Evolutionary conservation across 2,797 vertebrate genomes (phyloP).

Genomic region (Coreius guichenoti): DNA sequence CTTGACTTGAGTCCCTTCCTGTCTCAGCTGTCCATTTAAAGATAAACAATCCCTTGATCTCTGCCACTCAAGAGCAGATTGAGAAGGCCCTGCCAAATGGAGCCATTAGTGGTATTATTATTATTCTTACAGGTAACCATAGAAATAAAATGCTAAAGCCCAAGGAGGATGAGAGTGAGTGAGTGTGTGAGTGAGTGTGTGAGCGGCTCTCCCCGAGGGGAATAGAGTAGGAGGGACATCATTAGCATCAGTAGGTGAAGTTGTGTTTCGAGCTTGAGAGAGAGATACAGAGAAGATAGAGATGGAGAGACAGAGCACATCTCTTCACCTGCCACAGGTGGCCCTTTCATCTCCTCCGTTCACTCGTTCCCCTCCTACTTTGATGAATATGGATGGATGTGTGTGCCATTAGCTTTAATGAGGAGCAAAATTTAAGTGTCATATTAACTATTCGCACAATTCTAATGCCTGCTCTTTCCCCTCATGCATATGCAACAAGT

Average conservation of each 20-base stretch:
- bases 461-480: constrained; percentile 59
- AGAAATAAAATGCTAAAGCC: constrained; percentile 61
- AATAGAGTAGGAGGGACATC: constrained; percentile 50
- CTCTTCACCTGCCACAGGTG: constrained; percentile 78
- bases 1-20: constrained; percentile 42
- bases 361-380: constrained; percentile 57
- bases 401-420: constrained; percentile 62
- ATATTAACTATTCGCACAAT: constrained; percentile 65
- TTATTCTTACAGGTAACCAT: constrained; percentile 60
- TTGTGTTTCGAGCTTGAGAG: constrained; percentile 42
- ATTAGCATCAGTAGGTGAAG: constrained; percentile 52
- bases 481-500: constrained; percentile 64
- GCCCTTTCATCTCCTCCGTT: constrained; percentile 72
- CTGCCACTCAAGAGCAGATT: constrained; percentile 68
- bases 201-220: constrained; percentile 20
- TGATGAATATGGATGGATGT: constrained; percentile 73
- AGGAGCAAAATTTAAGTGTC: constrained; percentile 63
- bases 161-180: constrained; percentile 42
- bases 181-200: constrained; percentile 19
- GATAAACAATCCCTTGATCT: constrained; percentile 70
- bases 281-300: constrained; percentile 33
- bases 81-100: constrained; percentile 61
- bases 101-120: constrained; percentile 63
- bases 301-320: constrained; percentile 49
- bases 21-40: constrained; percentile 54